Evolutionary conservation across 2,797 vertebrate genomes (phyloP).

Genomic region (Lepilemur septentrionalis): DNA sequence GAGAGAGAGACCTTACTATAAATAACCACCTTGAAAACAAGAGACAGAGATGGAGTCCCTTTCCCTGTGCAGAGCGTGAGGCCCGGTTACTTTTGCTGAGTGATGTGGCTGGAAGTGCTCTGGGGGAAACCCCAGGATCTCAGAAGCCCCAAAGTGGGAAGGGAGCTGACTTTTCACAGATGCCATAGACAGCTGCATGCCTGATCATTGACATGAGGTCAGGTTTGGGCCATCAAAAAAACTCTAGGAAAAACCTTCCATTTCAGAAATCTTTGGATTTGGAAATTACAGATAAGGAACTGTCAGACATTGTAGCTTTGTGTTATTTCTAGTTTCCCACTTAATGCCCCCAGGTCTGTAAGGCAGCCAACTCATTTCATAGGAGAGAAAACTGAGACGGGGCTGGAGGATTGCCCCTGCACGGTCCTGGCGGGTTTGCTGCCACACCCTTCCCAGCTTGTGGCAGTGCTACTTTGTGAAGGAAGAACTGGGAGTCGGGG

Average conservation of each 20-base stretch:
- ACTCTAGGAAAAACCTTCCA: not conserved
- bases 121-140: not conserved
- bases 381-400: not conserved
- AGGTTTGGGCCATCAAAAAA: not conserved
- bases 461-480: not conserved
- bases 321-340: not conserved
- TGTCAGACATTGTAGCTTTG: not conserved
- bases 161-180: not conserved
- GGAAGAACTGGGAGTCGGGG: not conserved
- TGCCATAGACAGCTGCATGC: not conserved
- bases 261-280: not conserved
- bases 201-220: not conserved
- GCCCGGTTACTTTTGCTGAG: not conserved
- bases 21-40: not conserved
- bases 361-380: no score
- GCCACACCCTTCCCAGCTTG: not conserved
- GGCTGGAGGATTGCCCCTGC: not conserved
- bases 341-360: not conserved
- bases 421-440: not conserved
- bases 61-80: not conserved
- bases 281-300: not conserved
- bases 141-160: not conserved
- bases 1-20: not conserved
- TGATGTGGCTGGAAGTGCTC: not conserved
- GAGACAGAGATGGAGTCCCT: not conserved